These are phyloP conservation scores for Chloebia gouldiae DNA, from an alignment of 2,113 vertebrate species.

Conservation along the genomic window DNA sequence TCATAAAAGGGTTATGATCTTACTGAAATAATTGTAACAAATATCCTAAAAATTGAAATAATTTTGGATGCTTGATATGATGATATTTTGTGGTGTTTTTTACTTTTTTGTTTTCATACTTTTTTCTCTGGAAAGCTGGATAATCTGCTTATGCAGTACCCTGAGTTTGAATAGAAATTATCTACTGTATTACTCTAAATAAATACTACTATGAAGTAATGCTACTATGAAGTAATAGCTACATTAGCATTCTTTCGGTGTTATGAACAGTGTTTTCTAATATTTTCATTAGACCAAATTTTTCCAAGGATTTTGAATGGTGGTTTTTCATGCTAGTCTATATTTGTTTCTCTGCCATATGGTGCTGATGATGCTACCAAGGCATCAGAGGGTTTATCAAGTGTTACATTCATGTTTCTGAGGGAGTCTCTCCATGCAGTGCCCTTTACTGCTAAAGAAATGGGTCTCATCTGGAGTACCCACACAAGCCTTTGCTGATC, in stretches of 20 bases:
- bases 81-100: accelerated
- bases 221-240: neutral
- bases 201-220: neutral
- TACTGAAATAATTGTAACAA: neutral
- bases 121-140: neutral
- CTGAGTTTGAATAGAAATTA: neutral
- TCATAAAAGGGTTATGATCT: neutral
- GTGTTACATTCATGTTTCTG: neutral
- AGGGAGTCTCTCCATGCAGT: neutral
- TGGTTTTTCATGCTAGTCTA: neutral
- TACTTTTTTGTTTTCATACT: neutral
- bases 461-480: conserved; percentile 30
- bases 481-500: conserved; percentile 88
- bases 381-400: neutral
- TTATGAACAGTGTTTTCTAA: neutral
- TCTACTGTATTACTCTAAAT: neutral
- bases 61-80: neutral
- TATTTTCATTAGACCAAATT: neutral
- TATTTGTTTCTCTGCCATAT: neutral
- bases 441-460: neutral
- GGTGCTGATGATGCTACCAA: neutral
- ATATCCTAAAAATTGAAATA: neutral
- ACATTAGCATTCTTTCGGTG: neutral
- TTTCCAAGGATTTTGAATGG: neutral
- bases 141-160: neutral